Evolutionary conservation across 1,140 invertebrate genomes (phyloP).

Genomic region (Ladona fulva): DNA sequence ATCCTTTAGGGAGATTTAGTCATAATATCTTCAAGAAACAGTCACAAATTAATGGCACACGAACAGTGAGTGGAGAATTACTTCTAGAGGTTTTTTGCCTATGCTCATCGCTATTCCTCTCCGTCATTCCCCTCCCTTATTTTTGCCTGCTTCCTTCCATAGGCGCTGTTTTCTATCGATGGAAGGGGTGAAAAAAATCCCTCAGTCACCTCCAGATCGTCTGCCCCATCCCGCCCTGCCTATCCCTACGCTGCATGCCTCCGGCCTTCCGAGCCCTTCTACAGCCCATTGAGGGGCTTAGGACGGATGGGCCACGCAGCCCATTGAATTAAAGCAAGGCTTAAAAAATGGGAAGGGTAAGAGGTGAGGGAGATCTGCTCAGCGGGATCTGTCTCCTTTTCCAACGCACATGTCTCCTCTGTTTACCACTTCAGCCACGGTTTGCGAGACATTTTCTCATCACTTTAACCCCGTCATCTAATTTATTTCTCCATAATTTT

Average conservation of each 20-base stretch:
- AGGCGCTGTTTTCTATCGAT: neutral
- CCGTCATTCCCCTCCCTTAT: neutral
- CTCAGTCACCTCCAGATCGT: neutral
- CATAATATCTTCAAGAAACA: no score
- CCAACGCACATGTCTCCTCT: no score
- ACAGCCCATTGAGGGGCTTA: neutral
- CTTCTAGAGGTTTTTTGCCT: no score
- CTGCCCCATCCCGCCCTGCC: no score
- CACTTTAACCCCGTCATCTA: no score
- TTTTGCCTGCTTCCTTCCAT: neutral
- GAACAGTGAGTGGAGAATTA: no score
- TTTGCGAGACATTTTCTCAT: no score
- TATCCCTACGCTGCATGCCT: neutral
- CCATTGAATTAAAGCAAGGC: neutral
- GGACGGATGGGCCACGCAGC: neutral
- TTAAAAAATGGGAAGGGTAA: neutral
- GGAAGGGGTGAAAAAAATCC: neutral
- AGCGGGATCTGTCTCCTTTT: no score
- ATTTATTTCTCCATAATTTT: no score
- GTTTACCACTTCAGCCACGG: no score
- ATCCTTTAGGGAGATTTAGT: no score
- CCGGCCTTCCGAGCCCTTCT: neutral
- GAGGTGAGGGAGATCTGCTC: neutral
- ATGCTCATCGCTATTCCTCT: neutral
- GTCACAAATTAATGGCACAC: no score